phyloP scores from a whole-genome alignment of 2,797 vertebrate genomes.

The Gallirallus australis region DNA sequence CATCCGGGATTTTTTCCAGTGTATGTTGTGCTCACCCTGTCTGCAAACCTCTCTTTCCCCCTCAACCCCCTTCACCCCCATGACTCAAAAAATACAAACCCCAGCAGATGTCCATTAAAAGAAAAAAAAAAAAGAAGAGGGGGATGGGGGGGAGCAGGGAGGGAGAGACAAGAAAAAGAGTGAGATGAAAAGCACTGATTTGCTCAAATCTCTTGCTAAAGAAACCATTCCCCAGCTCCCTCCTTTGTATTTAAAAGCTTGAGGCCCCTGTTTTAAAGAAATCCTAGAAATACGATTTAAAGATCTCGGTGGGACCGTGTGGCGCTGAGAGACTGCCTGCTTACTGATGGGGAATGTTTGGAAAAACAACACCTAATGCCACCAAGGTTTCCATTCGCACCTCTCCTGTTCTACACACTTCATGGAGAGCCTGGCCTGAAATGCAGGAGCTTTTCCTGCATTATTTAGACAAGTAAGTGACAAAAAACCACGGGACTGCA shows the following conservation, averaged over 20 bases:
- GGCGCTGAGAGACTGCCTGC: background rate
- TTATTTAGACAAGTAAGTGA: conserved; percentile 63
- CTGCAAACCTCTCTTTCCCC: conserved; percentile 46
- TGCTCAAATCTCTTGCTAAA: conserved; percentile 40
- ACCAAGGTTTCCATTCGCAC: conserved; percentile 58
- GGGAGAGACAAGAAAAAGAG: background rate
- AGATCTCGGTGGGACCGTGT: background rate
- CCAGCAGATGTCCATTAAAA: conserved; percentile 29
- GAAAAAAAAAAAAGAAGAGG: background rate
- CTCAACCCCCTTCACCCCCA: conserved; percentile 15
- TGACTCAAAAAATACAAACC: conserved; percentile 35
- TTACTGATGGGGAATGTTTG: conserved; percentile 62
- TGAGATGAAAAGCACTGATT: conserved; percentile 10
- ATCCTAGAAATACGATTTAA: conserved; percentile 47
- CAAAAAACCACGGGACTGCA: background rate
- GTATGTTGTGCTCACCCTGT: conserved; percentile 52
- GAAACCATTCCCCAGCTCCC: background rate
- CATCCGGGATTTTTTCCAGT: conserved; percentile 58
- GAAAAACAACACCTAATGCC: conserved; percentile 68
- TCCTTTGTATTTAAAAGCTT: conserved; percentile 22
- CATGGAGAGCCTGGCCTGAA: background rate
- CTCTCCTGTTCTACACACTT: conserved; percentile 23
- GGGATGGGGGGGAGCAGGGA: no score
- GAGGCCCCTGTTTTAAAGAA: conserved; percentile 26
- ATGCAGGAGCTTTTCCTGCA: conserved; percentile 30